Evolutionary conservation across 2,888 invertebrate species (phyloP), one percentile per base, ranked within the genome.

Genomic region (Meandrusa payeni): DNA sequence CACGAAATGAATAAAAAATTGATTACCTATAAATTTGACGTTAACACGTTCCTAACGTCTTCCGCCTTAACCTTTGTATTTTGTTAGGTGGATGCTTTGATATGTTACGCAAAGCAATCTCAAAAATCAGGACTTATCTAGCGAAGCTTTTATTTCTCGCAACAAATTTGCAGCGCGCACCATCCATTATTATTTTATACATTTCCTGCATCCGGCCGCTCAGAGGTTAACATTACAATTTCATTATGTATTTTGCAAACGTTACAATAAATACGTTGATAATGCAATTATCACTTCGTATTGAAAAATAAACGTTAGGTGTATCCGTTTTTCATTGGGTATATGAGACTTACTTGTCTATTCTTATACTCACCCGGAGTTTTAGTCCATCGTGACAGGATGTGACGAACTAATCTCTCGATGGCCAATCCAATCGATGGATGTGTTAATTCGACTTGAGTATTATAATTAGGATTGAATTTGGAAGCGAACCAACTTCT

Each of bases 21-120:
- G 70, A 70, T 75, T 69, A 63, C 65, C 64, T 65, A 70, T 76
- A 72, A 74, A 76, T 69, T 64, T 64, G 60, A 64, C 64, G 65
- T 76, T 63, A 69, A 69, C 51, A 50, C 52, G 57, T 59, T 57
- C 51, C 43, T 46, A 47, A 44, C 51, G 60, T 56, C 59, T 24
- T 24, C 17, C 11, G 11, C 15, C 13, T n/a, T 4, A 6, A 11
- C n/a, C 3, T n/a, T n/a, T 26, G 12, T 9, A 19, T 26, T 41
- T 31, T 17, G 5, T 9, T 28, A 10, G 20, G 13, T 9, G 38
- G 12, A 19, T 27, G 27, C 5, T 2, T 22, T 13, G 12, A n/a
- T 13, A n/a, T n/a, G n/a, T 19, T 36, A 9, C 5, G 12, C 2
- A 26, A 17, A 17, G 20, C 6, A 20, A 10, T 19, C 19, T 38